Conservation (phyloP, 2,888 invertebrate genomes). For the Malacosoma neustria region DNA sequence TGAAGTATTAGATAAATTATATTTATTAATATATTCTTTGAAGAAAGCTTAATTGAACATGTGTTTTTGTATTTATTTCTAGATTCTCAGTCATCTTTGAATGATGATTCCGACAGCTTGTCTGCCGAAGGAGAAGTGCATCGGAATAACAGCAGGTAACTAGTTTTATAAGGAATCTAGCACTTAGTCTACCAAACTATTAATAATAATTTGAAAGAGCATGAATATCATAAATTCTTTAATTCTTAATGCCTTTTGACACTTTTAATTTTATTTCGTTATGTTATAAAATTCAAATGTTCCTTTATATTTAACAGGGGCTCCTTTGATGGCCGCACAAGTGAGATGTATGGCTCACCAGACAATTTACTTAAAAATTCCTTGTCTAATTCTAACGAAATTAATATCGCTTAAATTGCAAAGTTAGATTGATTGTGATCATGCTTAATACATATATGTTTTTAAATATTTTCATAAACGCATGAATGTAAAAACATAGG, state of each 20-base stretch:
- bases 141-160: constrained; percentile 21
- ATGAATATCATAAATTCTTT: neutral
- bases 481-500: too few relatives aligned
- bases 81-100: constrained; percentile 72
- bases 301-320: neutral
- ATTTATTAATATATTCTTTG: too few relatives aligned
- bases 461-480: too few relatives aligned
- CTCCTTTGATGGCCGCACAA: neutral
- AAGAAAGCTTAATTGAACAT: too few relatives aligned
- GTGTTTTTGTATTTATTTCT: constrained; percentile 23
- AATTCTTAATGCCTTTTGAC: neutral
- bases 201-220: neutral
- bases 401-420: too few relatives aligned
- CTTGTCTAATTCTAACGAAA: too few relatives aligned
- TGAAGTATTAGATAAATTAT: too few relatives aligned
- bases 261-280: neutral
- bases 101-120: constrained; percentile 67
- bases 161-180: neutral
- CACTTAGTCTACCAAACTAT: neutral
- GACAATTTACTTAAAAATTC: neutral
- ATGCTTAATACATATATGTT: too few relatives aligned
- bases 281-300: neutral
- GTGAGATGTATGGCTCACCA: neutral
- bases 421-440: too few relatives aligned
- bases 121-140: constrained; percentile 50